Percentiles rank a stretch among this genome's conserved stretches.
phyloP scores from a whole-genome alignment of 2,888 invertebrate species.

The Ophion obscuratus region DNA sequence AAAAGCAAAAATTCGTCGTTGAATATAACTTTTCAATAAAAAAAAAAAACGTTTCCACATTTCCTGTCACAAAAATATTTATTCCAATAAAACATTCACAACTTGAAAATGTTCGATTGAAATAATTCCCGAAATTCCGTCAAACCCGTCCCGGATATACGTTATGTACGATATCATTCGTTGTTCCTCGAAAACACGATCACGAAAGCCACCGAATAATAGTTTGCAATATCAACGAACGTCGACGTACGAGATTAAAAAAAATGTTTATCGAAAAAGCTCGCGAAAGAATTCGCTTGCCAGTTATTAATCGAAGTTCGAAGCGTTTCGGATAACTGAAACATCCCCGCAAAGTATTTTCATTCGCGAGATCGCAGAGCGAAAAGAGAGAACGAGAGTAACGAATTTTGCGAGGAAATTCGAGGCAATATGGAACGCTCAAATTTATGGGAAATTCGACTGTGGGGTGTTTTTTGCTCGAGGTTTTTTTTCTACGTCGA shows the following conservation, averaged over 20 bases:
- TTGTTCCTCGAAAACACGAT: not conserved
- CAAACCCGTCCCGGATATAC: not conserved
- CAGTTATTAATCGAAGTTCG: constrained; percentile 55
- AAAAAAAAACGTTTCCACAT: not conserved
- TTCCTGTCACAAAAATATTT: not conserved
- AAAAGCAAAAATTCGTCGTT: no score
- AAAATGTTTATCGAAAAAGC: constrained; percentile 34
- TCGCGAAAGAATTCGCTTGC: constrained; percentile 37
- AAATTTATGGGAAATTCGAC: not conserved
- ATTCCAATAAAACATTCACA: no score
- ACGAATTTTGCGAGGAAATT: not conserved
- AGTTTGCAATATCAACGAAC: not conserved
- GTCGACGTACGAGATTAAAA: constrained; percentile 11
- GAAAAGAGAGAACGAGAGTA: not conserved
- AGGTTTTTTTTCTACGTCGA: not conserved
- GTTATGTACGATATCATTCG: not conserved
- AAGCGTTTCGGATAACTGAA: constrained; percentile 58
- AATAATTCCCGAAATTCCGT: not conserved
- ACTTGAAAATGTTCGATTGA: not conserved
- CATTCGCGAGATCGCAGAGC: constrained; percentile 31
- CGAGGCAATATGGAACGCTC: not conserved
- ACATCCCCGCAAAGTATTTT: constrained; percentile 56
- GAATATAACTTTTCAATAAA: not conserved
- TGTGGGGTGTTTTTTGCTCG: not conserved
- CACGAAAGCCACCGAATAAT: constrained; percentile 5